Evolutionary conservation across 2,113 vertebrate genomes (phyloP).

Genomic region (Ailurus styani): DNA sequence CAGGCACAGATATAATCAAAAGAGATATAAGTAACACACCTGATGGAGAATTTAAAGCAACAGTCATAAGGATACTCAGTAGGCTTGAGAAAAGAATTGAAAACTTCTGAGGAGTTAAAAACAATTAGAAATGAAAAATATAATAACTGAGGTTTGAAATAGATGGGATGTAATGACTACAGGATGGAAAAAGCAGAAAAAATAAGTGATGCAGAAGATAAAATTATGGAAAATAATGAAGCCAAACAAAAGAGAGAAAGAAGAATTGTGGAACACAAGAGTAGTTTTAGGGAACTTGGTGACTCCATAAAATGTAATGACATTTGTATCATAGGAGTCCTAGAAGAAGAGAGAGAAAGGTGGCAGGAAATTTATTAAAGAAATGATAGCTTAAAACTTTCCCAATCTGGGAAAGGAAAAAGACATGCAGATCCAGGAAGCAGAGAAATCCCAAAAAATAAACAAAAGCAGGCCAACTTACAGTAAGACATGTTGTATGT

Average conservation of each 20-base stretch:
- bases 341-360: background rate
- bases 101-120: background rate
- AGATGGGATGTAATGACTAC: background rate
- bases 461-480: background rate
- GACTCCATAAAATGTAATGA: background rate
- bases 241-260: background rate
- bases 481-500: background rate
- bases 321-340: background rate
- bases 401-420: background rate
- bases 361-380: background rate
- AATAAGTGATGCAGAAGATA: background rate
- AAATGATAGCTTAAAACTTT: background rate
- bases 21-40: background rate
- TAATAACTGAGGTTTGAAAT: background rate
- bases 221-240: background rate
- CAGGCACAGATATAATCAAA: background rate
- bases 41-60: background rate
- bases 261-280: background rate
- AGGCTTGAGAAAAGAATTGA: background rate
- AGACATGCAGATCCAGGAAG: background rate
- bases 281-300: background rate
- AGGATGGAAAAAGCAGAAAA: background rate
- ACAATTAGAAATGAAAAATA: background rate
- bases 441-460: background rate
- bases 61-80: background rate